These are phyloP conservation scores for Theretra japonica DNA, from an alignment of 2,888 invertebrate genomes.

Conservation along the genomic window DNA sequence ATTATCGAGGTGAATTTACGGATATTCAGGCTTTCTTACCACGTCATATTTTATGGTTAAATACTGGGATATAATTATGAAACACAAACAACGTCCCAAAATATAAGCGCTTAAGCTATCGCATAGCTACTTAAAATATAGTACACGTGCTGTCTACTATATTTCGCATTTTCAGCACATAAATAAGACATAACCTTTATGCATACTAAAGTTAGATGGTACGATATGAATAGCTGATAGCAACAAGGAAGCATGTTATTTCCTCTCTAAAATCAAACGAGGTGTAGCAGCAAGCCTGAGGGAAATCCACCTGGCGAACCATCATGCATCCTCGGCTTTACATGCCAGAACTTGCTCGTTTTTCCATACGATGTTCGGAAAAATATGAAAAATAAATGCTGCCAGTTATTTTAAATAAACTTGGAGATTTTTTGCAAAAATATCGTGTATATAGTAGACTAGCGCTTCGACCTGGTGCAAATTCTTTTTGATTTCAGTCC, in stretches of 20 bases:
- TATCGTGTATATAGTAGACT: not conserved
- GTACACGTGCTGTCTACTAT: not conserved
- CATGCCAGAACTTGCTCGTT: not conserved
- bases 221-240: constrained; percentile 19
- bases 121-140: too few species aligned
- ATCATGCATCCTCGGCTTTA: constrained; percentile 13
- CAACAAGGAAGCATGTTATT: constrained; percentile 14
- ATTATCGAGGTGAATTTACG: too few species aligned
- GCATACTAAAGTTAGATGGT: constrained; percentile 9
- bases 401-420: not conserved
- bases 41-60: too few species aligned
- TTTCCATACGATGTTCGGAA: not conserved
- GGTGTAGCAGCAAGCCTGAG: constrained; percentile 15
- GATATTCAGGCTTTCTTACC: too few species aligned
- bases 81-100: too few species aligned
- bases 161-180: not conserved
- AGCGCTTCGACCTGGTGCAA: too few species aligned
- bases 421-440: not conserved
- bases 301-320: constrained; percentile 21
- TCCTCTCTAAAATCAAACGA: constrained; percentile 28
- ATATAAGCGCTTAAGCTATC: too few species aligned
- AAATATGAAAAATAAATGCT: not conserved
- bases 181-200: constrained; percentile 7
- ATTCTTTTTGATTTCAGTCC: too few species aligned
- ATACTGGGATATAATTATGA: too few species aligned